Evolutionary conservation across 2,888 invertebrate genomes (phyloP).

Genomic region (Athrips mouffetella): DNA sequence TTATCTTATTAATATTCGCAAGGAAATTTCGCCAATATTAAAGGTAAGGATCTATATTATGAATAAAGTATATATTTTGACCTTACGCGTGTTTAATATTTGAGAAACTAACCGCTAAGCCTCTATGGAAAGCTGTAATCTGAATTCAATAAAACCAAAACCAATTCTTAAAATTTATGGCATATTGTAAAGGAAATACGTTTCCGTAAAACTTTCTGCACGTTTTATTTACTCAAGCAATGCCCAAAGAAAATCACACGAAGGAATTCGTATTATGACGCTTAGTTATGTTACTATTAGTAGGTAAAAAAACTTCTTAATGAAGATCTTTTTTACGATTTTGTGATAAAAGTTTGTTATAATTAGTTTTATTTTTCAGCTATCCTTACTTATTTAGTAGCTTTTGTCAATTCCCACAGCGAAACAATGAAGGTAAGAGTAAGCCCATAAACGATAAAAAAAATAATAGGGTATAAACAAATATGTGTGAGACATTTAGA

Average conservation of each 20-base stretch:
- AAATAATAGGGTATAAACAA: background rate
- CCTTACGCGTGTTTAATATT: too few species aligned
- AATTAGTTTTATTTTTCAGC: constrained; percentile 37
- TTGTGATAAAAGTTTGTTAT: background rate
- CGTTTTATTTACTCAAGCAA: background rate
- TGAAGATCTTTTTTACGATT: background rate
- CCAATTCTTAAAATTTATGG: background rate
- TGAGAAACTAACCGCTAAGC: too few species aligned
- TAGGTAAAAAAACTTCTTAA: constrained; percentile 37
- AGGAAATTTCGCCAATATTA: too few species aligned
- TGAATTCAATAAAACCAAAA: constrained; percentile 3
- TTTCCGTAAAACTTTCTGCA: background rate
- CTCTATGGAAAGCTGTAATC: too few species aligned
- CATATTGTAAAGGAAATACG: background rate
- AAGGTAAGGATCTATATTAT: too few species aligned
- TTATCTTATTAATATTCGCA: too few species aligned
- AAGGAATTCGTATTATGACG: constrained; percentile 37
- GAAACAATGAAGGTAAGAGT: constrained; percentile 64
- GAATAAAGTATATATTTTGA: too few species aligned
- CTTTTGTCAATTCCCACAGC: constrained; percentile 50
- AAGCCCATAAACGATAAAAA: too few species aligned
- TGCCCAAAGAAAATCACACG: background rate
- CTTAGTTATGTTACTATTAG: constrained; percentile 44
- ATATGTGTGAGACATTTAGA: too few species aligned
- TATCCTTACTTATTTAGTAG: constrained; percentile 37